Evolutionary conservation across 2,888 invertebrate genomes (phyloP), one percentile per base, ranked within the genome.

Genomic region (Leptodirus hochenwartii): DNA sequence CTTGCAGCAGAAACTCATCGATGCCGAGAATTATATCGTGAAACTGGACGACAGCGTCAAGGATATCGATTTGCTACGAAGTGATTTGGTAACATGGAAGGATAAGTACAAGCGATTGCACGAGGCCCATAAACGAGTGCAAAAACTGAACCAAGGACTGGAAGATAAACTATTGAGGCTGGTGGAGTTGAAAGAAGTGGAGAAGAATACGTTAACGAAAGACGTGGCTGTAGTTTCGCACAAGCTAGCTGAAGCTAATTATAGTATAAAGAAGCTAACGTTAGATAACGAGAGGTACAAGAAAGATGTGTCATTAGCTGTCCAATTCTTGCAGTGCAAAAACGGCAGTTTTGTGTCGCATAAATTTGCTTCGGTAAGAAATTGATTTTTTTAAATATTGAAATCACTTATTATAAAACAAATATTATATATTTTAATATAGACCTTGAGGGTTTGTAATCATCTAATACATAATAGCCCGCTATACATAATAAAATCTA

Each of bases 331-430:
- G 30, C 91, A 93, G 52, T 91, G 91, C 55, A 91, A 90, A 51
- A 91, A 91, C 41, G 81, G 84, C 40, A 84, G 84, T 58, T 93
- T 90, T 62, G 79, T 91, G 36, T 75, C 87, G 25, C 91, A 90
- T 49, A 84, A 80, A 58, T 69, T 84, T 46, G 84, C 85, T 51
- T 74, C 76, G 56, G 87, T 87, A 64, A 73, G 76, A 68, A 24
- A 29, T 25, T 16, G n/a, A 20, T 8, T 22, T 24, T 2, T 32
- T 30, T 13, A 15, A 36, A 9, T 14, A 16, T 15, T n/a, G n/a
- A n/a, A n/a, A n/a, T n/a, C n/a, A n/a, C n/a, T n/a, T n/a, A n/a
- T n/a, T n/a, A n/a, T n/a, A n/a, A n/a, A n/a, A n/a, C n/a, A n/a
- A n/a, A n/a, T n/a, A n/a, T n/a, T n/a, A n/a, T n/a, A n/a, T n/a